Evolutionary conservation across 2,113 vertebrate species (phyloP), one percentile per base, ranked within the genome.

Genomic region (Thinocorus orbignyianus): DNA sequence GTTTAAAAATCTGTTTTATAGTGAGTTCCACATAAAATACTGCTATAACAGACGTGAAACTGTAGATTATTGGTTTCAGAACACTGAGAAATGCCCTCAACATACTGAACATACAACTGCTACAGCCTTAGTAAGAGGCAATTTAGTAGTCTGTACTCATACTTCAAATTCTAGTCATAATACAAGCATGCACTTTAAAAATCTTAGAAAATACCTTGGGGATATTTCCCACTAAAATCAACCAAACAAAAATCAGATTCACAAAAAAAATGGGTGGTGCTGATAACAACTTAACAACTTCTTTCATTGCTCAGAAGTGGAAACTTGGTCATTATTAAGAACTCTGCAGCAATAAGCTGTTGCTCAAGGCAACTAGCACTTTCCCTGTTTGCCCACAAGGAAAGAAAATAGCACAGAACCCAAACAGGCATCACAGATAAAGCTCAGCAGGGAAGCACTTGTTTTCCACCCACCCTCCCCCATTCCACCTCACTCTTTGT

Each of bases 81-180:
- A 25, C 18, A 39, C 9, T 15, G 78, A 91, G 35, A 62, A 93
- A 68, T 30, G 30, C 9, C 30, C 7, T 65, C 14, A 80, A 14
- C 2, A 7, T 16, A 26, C 17, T 14, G 25, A 76, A 51, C 0
- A 0, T 24, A 51, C 3, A 54, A n/a, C 12, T 28, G 25, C 52
- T 77, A 15, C 35, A 57, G 33, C 6, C 11, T 42, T 13, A 42
- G 33, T 28, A 37, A 22, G 37, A 80, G 25, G 14, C 66, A 74
- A 57, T 42, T 57, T 31, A 76, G 41, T 39, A 80, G 33, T 37
- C 28, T 33, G 33, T 54, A 39, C 6, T 49, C 28, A 70, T 11
- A 5, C 17, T 42, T 11, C 7, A 66, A 62, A 66, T 37, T 57
- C 46, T 48, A n/a, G 57, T 48, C 1, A 14, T 16, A 83, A 76